These are phyloP conservation scores for Catharus minimus DNA, from an alignment of 2,113 vertebrate species.

Conservation along the genomic window DNA sequence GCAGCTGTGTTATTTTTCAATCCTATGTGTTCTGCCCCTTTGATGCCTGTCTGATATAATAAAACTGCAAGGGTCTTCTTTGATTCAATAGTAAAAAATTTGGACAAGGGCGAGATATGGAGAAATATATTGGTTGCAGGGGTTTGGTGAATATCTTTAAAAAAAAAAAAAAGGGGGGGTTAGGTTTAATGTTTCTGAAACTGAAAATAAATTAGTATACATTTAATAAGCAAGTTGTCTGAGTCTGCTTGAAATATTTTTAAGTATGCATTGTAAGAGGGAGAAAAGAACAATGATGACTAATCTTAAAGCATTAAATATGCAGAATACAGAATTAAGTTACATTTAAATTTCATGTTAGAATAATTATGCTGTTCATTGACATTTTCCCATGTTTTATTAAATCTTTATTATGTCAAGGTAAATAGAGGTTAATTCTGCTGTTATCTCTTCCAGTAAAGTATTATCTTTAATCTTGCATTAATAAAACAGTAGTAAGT, in stretches of 20 bases:
- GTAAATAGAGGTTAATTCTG: constrained; percentile 82
- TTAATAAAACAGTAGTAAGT: constrained; percentile 80
- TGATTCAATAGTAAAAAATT: constrained; percentile 70
- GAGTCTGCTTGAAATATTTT: constrained; percentile 64
- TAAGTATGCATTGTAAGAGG: constrained; percentile 56
- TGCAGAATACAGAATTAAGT: constrained; percentile 76
- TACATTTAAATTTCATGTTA: constrained; percentile 79
- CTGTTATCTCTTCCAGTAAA: constrained; percentile 74
- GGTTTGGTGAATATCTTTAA: neutral
- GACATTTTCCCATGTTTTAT: constrained; percentile 79
- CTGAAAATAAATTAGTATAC: constrained; percentile 61
- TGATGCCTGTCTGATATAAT: constrained; percentile 79
- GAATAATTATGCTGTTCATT: constrained; percentile 78
- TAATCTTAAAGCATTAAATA: constrained; percentile 76
- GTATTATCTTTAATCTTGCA: constrained; percentile 81
- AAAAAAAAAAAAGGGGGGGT: neutral
- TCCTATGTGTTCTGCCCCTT: constrained; percentile 73
- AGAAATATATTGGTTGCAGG: neutral
- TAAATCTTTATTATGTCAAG: constrained; percentile 80
- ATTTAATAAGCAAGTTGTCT: constrained; percentile 63
- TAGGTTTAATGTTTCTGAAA: constrained; percentile 49
- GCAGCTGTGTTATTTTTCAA: constrained; percentile 77
- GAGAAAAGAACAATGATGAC: constrained; percentile 73
- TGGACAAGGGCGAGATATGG: constrained; percentile 47
- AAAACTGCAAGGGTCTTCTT: constrained; percentile 69